Percentiles rank a stretch among this genome's conserved stretches.
Evolutionary conservation across 2,888 invertebrate species (phyloP).

Genomic region (Leucoma salicis): DNA sequence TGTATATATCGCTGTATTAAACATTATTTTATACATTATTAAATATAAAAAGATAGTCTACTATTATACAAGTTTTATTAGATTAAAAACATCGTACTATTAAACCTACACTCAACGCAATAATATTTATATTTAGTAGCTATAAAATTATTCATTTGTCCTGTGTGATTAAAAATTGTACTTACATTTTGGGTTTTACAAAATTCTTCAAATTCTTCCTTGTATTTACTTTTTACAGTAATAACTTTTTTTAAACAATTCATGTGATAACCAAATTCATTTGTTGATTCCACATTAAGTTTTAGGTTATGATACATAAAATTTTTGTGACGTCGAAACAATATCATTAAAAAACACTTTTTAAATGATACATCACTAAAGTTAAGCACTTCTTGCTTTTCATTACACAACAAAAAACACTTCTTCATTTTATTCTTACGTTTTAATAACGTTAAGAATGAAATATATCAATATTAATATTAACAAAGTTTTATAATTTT

Average conservation of each 20-base stretch:
- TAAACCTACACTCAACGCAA: conserved; percentile 4
- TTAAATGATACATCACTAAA: conserved; percentile 10
- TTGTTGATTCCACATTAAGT: conserved; percentile 5
- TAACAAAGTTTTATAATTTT: background rate
- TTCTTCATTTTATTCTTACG: conserved; percentile 6
- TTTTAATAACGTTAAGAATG: background rate
- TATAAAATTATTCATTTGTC: conserved; percentile 3
- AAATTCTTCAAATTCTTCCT: conserved; percentile 2
- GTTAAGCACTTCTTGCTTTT: conserved; percentile 7
- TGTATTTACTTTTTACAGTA: conserved; percentile 8
- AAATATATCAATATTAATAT: too few species aligned
- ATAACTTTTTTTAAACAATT: conserved; percentile 6
- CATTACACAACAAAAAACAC: conserved; percentile 11
- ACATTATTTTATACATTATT: conserved; percentile 1
- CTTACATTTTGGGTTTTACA: background rate
- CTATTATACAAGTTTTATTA: conserved; percentile 2
- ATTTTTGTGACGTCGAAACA: conserved; percentile 2
- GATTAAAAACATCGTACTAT: conserved; percentile 2
- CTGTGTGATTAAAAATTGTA: conserved; percentile 1
- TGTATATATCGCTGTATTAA: conserved; percentile 2
- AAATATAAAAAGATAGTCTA: conserved; percentile 4
- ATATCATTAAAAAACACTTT: conserved; percentile 7
- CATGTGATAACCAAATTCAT: conserved; percentile 10
- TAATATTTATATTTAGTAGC: conserved; percentile 4
- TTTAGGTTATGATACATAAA: conserved; percentile 2